Evolutionary conservation across 2,113 vertebrate genomes (phyloP), one percentile per base, ranked within the genome.

Genomic region (Chlorocebus sabaeus): DNA sequence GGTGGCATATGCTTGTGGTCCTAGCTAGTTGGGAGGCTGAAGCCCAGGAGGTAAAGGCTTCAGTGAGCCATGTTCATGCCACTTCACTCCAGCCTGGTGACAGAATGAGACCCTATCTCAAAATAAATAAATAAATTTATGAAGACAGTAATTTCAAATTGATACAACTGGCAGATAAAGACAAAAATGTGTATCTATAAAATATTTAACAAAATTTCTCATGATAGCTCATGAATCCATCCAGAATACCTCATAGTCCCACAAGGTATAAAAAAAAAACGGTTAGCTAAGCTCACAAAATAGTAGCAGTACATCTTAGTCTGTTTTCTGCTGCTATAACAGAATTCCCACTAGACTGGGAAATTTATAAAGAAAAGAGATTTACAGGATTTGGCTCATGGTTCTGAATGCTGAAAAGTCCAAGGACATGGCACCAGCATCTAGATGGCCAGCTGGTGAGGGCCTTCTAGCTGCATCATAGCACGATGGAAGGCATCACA

Each of bases 91-190:
- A 64, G 61, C 27, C 61, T 64, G 61, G 61, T 64, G 27, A 64
- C 27, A 30, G 27, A 6, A 5, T 64, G 61, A 64, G 61, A 64
- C 27, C 12, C 61, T 64, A 64, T 64, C 61, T 64, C 61, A 30
- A 30, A 64, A 30, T 64, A 30, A 30, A 64, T 64, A 13, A 27
- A 64, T 64, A 30, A 2, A 64, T 76, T 45, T 55, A 78, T 90
- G 52, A 90, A 93, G 52, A 73, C 25, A 93, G 40, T 88, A 55
- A 92, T 75, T 80, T 96, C 79, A 93, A 89, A 92, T 8, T 73
- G 75, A 86, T 1, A 72, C 17, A 90, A 90, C 22, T 80, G 23
- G 40, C n/a, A 94, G 27, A 87, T 84, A 94, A 82, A 95, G 43
- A 88, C 8, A 94, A 92, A 96, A 90, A 82, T 57, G 40, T 90